Base-by-base conservation (phyloP, 2,888 invertebrate genomes). In the Drosophila recens region DNA sequence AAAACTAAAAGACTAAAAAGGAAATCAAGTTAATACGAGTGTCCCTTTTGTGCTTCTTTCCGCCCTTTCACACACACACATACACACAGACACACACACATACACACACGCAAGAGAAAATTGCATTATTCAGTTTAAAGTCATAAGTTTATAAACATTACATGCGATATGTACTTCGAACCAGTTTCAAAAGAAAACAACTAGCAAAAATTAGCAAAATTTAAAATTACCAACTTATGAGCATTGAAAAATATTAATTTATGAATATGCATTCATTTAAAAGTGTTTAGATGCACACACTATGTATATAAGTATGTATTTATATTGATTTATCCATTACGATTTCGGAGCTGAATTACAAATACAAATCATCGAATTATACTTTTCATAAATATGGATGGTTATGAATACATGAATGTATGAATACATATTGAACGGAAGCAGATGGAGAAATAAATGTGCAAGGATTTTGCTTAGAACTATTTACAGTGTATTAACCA, bases 141-240 rank as follows among this genome's bases (percentile, higher is more conserved):
- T 69, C 69, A 87, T 83, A 65, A 83, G 86, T 88, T 80, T 78
- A 45, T 36, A 59, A 27, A 65, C 56, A 64, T 57, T 54, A 42
- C 56, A 43, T 40, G 27, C 40, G 52, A 42, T 30, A 53, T 42
- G 53, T 56, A 69, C 70, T 80, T 84, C 82, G 82, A 75, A 87
- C 81, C 64, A 79, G 61, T 79, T 87, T 87, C 66, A 87, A 67
- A 87, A 67, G 63, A 67, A 76, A 78, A 81, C 75, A 82, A 87
- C 86, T 90, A 90, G 90, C 75, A 75, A 90, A 90, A 90, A 90
- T 90, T 91, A 90, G 91, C 91, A 90, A 91, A 90, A 91, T 90
- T 91, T 78, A 85, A 90, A 85, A 87, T 82, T 88, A 59, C 72
- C 59, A 72, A 76, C 78, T 80, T 81, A 79, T 62, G 67, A 80